Conservation (phyloP, 2,888 invertebrate genomes). For the Ochlodes sylvanus region DNA sequence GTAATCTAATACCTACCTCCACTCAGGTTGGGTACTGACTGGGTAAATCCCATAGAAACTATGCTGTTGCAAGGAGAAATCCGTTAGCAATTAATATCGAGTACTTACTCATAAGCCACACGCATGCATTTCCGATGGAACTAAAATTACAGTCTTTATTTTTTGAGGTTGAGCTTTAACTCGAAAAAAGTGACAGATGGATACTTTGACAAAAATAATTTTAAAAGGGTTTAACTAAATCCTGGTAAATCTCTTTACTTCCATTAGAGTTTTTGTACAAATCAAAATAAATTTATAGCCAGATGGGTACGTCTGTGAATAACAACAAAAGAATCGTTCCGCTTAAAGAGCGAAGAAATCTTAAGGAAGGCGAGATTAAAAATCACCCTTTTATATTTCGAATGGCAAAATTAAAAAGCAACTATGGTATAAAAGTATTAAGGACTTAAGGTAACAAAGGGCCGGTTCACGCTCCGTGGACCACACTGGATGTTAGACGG, state of each 20-base stretch:
- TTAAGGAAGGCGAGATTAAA: slow-evolving; percentile 76
- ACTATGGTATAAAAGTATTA: slow-evolving; percentile 82
- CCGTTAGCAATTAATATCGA: neutral
- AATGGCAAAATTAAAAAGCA: slow-evolving; percentile 82
- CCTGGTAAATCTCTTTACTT: slow-evolving; percentile 44
- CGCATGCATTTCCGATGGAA: neutral
- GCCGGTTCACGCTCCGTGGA: slow-evolving; percentile 78
- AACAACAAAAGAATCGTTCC: slow-evolving; percentile 64
- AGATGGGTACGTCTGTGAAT: slow-evolving; percentile 61
- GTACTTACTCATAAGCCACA: neutral
- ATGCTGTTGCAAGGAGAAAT: neutral
- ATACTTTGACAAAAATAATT: slow-evolving; percentile 31
- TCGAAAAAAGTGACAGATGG: slow-evolving; percentile 23
- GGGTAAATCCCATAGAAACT: too few relatives aligned
- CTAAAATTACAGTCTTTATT: neutral
- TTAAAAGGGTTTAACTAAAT: slow-evolving; percentile 40
- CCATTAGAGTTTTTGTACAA: slow-evolving; percentile 51
- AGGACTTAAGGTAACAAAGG: slow-evolving; percentile 83
- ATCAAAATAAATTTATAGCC: slow-evolving; percentile 64
- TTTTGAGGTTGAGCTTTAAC: slow-evolving; percentile 9
- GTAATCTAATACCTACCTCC: neutral
- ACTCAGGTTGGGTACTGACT: too few relatives aligned
- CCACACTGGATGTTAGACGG: slow-evolving; percentile 82
- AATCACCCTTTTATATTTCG: slow-evolving; percentile 73
- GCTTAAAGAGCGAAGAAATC: slow-evolving; percentile 54